Conservation (phyloP, 2,888 invertebrate species). For the Acrobeloides nanus region DNA sequence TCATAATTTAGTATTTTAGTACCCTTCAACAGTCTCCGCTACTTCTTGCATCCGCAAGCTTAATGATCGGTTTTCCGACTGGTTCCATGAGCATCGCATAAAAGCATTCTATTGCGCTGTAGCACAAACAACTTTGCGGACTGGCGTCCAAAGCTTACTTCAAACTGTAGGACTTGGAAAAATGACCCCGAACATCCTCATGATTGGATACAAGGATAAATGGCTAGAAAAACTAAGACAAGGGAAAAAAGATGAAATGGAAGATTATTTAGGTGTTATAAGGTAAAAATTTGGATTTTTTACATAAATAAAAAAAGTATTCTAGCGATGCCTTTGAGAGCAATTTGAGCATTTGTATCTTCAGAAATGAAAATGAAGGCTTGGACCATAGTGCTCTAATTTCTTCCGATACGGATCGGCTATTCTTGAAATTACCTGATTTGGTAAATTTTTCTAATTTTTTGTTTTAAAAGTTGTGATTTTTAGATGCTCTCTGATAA, state of each 20-base stretch:
- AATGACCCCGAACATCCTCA: constrained; percentile 33
- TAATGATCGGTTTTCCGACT: constrained; percentile 29
- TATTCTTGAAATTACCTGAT: constrained; percentile 27
- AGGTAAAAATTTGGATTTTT: constrained; percentile 67
- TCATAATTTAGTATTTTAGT: constrained; percentile 6
- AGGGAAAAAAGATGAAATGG: constrained; percentile 49
- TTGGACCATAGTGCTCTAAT: constrained; percentile 62
- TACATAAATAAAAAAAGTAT: not conserved
- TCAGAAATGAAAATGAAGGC: constrained; percentile 73
- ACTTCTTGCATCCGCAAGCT: constrained; percentile 30
- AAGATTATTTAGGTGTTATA: constrained; percentile 85
- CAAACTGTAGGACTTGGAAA: constrained; percentile 34
- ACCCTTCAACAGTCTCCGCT: constrained; percentile 16
- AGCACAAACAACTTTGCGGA: constrained; percentile 24
- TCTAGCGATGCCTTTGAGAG: constrained; percentile 80
- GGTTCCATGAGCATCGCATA: constrained; percentile 28
- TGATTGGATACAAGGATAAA: constrained; percentile 26
- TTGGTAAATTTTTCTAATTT: constrained; percentile 6
- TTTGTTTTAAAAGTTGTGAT: not conserved
- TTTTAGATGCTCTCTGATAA: constrained; percentile 18
- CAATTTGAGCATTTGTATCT: constrained; percentile 79
- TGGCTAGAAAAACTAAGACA: constrained; percentile 15
- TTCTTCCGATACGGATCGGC: constrained; percentile 16
- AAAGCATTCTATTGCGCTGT: constrained; percentile 32
- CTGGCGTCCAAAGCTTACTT: constrained; percentile 28